Base-by-base conservation (phyloP, 2,888 invertebrate genomes). In the Eretmocerus hayati region DNA sequence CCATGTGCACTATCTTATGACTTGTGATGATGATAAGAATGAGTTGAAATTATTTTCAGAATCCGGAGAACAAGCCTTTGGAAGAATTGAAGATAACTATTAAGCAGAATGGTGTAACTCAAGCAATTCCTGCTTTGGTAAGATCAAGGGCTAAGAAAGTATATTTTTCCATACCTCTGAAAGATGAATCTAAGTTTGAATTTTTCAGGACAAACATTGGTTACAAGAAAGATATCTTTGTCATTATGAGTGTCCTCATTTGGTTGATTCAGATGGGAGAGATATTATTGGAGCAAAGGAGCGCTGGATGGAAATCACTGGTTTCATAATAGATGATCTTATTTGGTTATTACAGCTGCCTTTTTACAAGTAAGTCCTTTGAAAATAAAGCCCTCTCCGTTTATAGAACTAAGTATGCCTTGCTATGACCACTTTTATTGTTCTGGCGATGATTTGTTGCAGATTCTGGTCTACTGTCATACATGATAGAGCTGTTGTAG, bases 401-500 rank as follows among this genome's bases (percentile, higher is more conserved):
- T n/a, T n/a, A n/a, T n/a, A n/a, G n/a, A n/a, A n/a, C n/a, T n/a
- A n/a, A n/a, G n/a, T n/a, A n/a, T n/a, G n/a, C n/a, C n/a, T n/a
- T n/a, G n/a, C n/a, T n/a, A n/a, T n/a, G n/a, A n/a, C n/a, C n/a
- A n/a, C n/a, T n/a, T n/a, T n/a, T n/a, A n/a, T n/a, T n/a, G n/a
- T n/a, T n/a, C n/a, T n/a, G n/a, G n/a, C n/a, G n/a, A n/a, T n/a
- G n/a, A n/a, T n/a, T n/a, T n/a, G n/a, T 55, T 53, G 46, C 66
- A 84, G 84, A 62, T 85, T 85, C 67, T 85, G 85, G 85, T 84
- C 84, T 23, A 79, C 83, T 65, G 72, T 85, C 50, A 68, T 87
- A 1, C 80, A 81, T 65, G 81, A 87, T 57, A 74, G 76, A 1
- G 72, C 76, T 0, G 79, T 85, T 46, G 78, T 84, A 66, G 76